Base-by-base conservation (phyloP, 2,797 vertebrate genomes). In the Yasuhikotakia modesta region DNA sequence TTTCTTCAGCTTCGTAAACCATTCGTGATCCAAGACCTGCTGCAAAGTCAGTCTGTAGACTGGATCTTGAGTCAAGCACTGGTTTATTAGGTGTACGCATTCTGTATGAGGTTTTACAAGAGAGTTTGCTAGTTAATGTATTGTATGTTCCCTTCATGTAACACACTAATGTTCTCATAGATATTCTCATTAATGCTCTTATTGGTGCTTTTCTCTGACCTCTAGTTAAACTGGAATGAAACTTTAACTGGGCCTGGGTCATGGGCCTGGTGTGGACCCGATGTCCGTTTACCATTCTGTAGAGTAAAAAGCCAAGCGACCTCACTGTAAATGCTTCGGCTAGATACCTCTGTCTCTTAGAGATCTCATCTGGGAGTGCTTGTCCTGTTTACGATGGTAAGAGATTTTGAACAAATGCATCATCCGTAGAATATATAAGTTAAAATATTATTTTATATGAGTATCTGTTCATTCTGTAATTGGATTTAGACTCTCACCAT, bases 11-110 rank as follows among this genome's bases (percentile, higher is more conserved):
- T n/a, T n/a, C n/a, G n/a, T n/a, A n/a, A n/a, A n/a, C n/a, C n/a
- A n/a, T n/a, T n/a, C n/a, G n/a, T n/a, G n/a, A 24, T 4, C 65
- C 48, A 67, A 67, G 39, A 67, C 21, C 43, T 67, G 22, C 22
- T 30, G 21, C 27, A 67, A 67, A 10, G 22, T 48, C 27, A 22
- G 13, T 27, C 39, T 67, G 10, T 67, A 4, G 0, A 10, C 45
- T 48, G 21, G 22, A 27, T 67, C 16, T 0, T 10, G 16, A 16
- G 11, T 21, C 48, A 69, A 27, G 67, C 67, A 69, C 10, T 21
- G 67, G 17, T 17, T 1, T 35, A 69, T 32, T 50, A 53, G 13
- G 53, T 69, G 11, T 5, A 27, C 19, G 67, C 67, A 69, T 21
- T 35, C 67, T 69, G 48, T 21, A 21, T 5, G 21, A 6, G 67